A percentile compares a stretch with the other conserved stretches of the same genome.
phyloP scores from a whole-genome alignment of 2,888 invertebrate species.

The Athalia circularis region DNA sequence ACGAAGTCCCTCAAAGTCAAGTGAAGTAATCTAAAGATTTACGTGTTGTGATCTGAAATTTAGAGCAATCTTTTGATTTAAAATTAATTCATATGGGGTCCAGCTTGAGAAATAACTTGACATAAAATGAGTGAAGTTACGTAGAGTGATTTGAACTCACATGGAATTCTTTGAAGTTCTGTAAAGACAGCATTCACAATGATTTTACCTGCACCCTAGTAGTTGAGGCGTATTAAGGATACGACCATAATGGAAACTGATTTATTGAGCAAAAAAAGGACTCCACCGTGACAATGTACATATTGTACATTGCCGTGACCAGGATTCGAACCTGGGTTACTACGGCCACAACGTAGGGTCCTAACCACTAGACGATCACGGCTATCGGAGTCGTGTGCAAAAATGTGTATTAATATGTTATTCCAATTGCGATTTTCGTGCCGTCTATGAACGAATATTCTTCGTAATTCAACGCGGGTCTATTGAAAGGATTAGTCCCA shows the following conservation, averaged over 20 bases:
- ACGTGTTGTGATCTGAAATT: too few species aligned
- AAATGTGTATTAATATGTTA: too few species aligned
- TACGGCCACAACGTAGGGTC: conserved; percentile 87
- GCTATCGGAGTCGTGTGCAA: conserved; percentile 63
- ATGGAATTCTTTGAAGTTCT: too few species aligned
- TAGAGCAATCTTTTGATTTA: too few species aligned
- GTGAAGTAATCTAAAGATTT: too few species aligned
- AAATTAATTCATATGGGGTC: too few species aligned
- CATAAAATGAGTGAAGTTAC: not conserved
- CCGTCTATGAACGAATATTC: too few species aligned
- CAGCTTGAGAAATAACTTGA: not conserved
- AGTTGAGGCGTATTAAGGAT: not conserved
- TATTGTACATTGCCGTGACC: conserved; percentile 78
- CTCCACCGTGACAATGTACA: conserved; percentile 30
- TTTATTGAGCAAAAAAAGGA: not conserved
- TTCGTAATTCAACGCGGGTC: too few species aligned
- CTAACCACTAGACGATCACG: conserved; percentile 86
- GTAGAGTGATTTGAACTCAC: not conserved
- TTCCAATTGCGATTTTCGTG: too few species aligned
- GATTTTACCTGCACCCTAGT: not conserved
- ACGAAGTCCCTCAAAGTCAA: too few species aligned
- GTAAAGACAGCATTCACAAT: not conserved
- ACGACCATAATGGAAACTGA: not conserved
- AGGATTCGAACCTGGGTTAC: conserved; percentile 87
- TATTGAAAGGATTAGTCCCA: too few species aligned